Evolutionary conservation across 2,888 invertebrate species (phyloP).

Genomic region (Chrysolina haemoptera): DNA sequence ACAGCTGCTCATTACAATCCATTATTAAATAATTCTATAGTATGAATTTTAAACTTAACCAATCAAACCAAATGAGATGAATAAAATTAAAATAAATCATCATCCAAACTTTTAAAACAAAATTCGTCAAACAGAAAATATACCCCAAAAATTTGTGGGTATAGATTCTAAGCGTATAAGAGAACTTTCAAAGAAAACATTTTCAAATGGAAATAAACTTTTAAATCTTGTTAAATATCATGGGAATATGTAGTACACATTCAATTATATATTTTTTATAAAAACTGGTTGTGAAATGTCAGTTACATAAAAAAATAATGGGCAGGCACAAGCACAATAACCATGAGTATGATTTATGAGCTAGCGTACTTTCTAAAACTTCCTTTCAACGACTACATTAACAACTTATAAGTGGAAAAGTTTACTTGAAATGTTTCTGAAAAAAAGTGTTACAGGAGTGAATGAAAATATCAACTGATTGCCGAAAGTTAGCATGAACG

Average conservation of each 20-base stretch:
- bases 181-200: neutral
- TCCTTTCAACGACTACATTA: conserved; percentile 35
- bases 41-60: no score
- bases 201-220: neutral
- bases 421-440: neutral
- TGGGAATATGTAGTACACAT: conserved; percentile 29
- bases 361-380: conserved; percentile 43
- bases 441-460: neutral
- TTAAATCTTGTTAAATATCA: neutral
- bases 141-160: no score
- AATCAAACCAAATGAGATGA: no score
- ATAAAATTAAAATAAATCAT: no score
- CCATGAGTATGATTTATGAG: conserved; percentile 47
- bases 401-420: conserved; percentile 1
- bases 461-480: neutral
- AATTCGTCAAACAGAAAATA: no score
- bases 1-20: no score
- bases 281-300: conserved; percentile 46
- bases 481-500: neutral
- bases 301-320: conserved; percentile 43
- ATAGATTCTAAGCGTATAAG: neutral
- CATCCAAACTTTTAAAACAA: no score
- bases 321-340: conserved; percentile 42
- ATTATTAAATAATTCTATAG: no score
- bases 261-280: conserved; percentile 38